A percentile compares a stretch with the other conserved stretches of the same genome.
phyloP scores from a whole-genome alignment of 2,888 invertebrate species.

The Schrankia costaestrigalis region DNA sequence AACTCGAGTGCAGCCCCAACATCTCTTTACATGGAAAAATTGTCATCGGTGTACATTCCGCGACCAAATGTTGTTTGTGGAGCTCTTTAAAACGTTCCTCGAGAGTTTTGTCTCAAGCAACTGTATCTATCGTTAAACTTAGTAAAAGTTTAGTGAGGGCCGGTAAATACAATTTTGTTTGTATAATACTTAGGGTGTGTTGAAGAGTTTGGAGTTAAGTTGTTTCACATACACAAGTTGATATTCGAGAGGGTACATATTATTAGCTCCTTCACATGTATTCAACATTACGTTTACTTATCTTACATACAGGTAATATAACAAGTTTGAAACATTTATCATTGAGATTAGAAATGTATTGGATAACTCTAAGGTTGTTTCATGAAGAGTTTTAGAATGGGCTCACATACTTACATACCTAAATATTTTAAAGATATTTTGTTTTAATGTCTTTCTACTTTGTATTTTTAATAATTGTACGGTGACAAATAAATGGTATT shows the following conservation, averaged over 20 bases:
- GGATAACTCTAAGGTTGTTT: too few species aligned
- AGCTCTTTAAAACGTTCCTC: conserved; percentile 37
- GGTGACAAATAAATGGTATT: too few species aligned
- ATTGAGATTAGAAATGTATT: too few species aligned
- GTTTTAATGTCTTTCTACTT: too few species aligned
- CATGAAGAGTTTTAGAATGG: too few species aligned
- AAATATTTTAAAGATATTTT: too few species aligned
- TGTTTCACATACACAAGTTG: conserved; percentile 32
- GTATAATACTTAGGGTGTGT: conserved; percentile 39
- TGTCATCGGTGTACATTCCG: conserved; percentile 20
- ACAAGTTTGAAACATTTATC: conserved; percentile 26
- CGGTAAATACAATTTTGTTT: conserved; percentile 44
- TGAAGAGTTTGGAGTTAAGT: conserved; percentile 35
- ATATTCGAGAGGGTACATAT: conserved; percentile 25
- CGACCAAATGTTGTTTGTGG: conserved; percentile 36
- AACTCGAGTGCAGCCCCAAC: conserved; percentile 16
- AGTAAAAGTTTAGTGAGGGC: conserved; percentile 38
- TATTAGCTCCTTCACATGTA: conserved; percentile 29
- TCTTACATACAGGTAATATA: conserved; percentile 15
- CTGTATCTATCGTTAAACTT: conserved; percentile 33
- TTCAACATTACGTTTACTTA: conserved; percentile 24
- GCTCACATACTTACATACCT: too few species aligned
- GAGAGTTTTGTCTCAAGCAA: conserved; percentile 31
- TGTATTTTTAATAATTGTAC: too few species aligned
- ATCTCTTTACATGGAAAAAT: conserved; percentile 23